These are phyloP conservation scores for Megaustenia siamemsis DNA, from an alignment of 2,888 invertebrate species.

Conservation along the genomic window DNA sequence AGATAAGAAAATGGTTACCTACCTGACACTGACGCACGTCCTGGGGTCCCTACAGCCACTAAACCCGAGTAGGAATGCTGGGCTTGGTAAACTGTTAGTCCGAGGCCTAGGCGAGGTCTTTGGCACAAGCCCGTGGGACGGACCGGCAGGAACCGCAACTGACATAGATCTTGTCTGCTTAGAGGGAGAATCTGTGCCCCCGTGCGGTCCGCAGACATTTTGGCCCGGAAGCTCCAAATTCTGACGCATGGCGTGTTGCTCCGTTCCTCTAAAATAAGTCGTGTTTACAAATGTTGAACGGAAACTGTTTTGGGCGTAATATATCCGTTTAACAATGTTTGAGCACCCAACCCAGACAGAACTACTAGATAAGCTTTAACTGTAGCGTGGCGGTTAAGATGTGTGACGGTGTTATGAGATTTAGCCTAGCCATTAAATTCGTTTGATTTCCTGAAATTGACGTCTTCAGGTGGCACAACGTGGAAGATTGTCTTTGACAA, in stretches of 20 bases:
- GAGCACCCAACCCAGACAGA: too few species aligned
- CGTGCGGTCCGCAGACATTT: not conserved
- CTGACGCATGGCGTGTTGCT: not conserved
- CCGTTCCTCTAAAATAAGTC: too few species aligned
- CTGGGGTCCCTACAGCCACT: slow-evolving; percentile 46
- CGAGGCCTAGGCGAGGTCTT: not conserved
- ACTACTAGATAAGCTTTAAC: too few species aligned
- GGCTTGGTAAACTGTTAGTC: slow-evolving; percentile 49
- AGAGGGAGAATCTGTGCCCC: slow-evolving; percentile 26
- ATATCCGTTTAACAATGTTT: too few species aligned
- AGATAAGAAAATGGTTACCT: not conserved
- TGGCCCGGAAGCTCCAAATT: slow-evolving; percentile 9
- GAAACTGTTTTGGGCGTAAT: too few species aligned
- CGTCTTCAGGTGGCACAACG: too few species aligned
- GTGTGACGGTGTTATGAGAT: too few species aligned
- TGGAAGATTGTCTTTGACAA: too few species aligned
- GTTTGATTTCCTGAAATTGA: too few species aligned
- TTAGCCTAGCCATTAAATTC: too few species aligned
- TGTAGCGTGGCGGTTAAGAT: too few species aligned
- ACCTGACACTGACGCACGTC: slow-evolving; percentile 50
- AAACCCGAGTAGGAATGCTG: slow-evolving; percentile 46
- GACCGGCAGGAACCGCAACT: slow-evolving; percentile 27
- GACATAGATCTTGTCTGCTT: slow-evolving; percentile 47
- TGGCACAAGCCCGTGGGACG: not conserved
- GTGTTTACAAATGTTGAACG: too few species aligned